Conservation (phyloP, 2,113 vertebrate genomes). For the human region GRCh38 chr13:87753501-87754000, state of each 20-base stretch:
- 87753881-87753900: background rate
- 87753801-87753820: slow-evolving; percentile 15
- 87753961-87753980: background rate
- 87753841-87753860: background rate
- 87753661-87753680: background rate
- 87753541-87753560: background rate
- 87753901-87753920: background rate
- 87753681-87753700: slow-evolving; percentile 19
- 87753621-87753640: background rate
- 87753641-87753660: background rate
- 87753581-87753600: background rate
- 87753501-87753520: background rate
- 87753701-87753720: background rate
- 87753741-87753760: background rate
- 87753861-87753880: background rate
- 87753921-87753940: background rate
- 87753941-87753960: background rate
- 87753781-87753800: background rate
- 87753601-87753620: background rate
- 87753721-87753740: background rate
- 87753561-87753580: background rate
- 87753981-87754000: slow-evolving; percentile 11
- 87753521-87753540: background rate
- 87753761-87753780: background rate
- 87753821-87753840: background rate